These are phyloP conservation scores for Agrochola macilenta DNA, from an alignment of 2,888 invertebrate genomes.

Conservation along the genomic window DNA sequence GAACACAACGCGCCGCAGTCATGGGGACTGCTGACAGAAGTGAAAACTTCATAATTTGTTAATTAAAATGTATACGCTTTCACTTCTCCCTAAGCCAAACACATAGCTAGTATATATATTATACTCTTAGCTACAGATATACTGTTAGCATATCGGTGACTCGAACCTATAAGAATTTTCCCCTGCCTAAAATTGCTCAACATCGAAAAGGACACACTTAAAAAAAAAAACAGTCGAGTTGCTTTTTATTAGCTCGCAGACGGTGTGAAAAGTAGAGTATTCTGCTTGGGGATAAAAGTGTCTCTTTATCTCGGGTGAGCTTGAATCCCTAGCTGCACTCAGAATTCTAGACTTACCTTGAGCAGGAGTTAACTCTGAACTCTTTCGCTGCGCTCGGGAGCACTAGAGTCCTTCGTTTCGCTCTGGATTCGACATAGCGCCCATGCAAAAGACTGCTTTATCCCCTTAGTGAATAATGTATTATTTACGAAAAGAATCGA, in stretches of 20 bases:
- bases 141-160: neutral
- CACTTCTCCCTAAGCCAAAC: neutral
- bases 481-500: neutral
- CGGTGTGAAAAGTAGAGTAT: neutral
- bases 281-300: neutral
- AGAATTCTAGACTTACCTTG: neutral
- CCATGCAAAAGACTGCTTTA: neutral
- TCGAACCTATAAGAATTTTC: neutral
- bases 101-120: too few species aligned
- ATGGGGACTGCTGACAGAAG: too few species aligned
- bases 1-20: too few species aligned
- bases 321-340: neutral
- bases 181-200: neutral
- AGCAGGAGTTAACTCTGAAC: neutral
- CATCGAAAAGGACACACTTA: neutral
- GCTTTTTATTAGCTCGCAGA: neutral
- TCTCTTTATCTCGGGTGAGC: neutral
- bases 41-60: too few species aligned
- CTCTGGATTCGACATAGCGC: neutral
- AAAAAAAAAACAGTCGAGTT: neutral
- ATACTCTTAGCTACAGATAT: neutral
- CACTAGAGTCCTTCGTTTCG: neutral
- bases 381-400: neutral
- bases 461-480: neutral
- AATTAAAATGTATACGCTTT: neutral